phyloP scores from a whole-genome alignment of 1,140 invertebrate genomes.

The Melipona quadrifasciata region DNA sequence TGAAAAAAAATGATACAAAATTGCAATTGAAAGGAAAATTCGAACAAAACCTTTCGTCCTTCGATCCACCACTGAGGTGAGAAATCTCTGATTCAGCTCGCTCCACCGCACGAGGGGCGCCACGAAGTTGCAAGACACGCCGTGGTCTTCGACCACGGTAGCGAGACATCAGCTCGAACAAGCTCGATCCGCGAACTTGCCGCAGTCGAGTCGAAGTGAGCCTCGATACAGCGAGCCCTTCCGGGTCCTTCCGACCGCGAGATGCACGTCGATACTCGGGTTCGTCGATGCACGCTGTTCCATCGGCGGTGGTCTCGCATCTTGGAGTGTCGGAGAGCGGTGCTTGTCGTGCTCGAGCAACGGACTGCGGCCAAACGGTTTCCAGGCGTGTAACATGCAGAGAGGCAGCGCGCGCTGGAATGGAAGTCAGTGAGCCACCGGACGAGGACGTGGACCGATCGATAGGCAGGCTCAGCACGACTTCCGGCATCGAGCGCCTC shows the following conservation, averaged over 20 bases:
- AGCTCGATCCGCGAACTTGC: not conserved
- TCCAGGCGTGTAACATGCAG: conserved; percentile 30
- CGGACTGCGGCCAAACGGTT: conserved; percentile 11
- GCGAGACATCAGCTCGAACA: not conserved
- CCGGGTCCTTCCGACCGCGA: no score
- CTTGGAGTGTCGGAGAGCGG: no score
- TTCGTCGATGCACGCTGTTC: no score
- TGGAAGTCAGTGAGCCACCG: conserved; percentile 73
- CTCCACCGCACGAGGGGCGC: not conserved
- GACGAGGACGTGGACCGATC: conserved; percentile 61
- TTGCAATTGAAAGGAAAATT: no score
- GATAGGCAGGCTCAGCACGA: conserved; percentile 38
- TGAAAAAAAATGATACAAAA: no score
- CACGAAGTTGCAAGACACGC: not conserved
- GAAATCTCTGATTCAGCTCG: not conserved
- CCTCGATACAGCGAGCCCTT: no score
- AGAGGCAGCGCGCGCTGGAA: conserved; percentile 50
- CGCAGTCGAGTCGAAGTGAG: not conserved
- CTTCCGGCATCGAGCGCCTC: conserved; percentile 23
- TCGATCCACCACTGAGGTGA: not conserved
- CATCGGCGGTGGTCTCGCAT: no score
- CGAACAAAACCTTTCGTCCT: not conserved
- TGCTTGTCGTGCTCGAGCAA: not conserved
- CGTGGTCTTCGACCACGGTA: not conserved
- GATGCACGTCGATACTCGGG: not conserved